Base-by-base conservation (phyloP, 2,113 vertebrate species). In the Cebus imitator region DNA sequence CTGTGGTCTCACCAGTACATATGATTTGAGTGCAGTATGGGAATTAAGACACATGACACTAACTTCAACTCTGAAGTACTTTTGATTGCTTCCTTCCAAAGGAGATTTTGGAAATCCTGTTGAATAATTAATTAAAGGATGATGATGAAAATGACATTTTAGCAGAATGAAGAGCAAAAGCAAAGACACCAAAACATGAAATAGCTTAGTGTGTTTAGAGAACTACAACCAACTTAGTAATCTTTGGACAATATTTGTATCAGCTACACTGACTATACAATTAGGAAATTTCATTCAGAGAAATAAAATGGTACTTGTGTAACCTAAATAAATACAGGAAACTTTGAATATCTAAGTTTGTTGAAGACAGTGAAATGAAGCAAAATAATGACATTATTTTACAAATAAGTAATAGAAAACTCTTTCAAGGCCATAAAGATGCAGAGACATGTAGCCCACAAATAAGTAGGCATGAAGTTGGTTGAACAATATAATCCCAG, bases 351-450 rank as follows among this genome's bases (percentile, higher is more conserved):
- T 21, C 5, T 70, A 81, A 50, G 50, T 55, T 23, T 80, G 30
- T 35, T 91, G 30, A 55, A 84, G 50, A 85, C 37, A 83, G 55
- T 64, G 68, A 86, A 5, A 0, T 91, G 18, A 94, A 78, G 21
- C 76, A 78, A 90, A 97, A 92, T 35, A 87, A 87, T 66, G 10
- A 6, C 90, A 95, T 87, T 61, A 81, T 83, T 97, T 82, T 76
- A 87, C 80, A 94, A 96, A 80, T 80, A 76, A 83, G 16, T 58
- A 58, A 84, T 16, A 75, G 8, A 5, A 86, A 94, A 86, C 10
- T 57, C 58, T 96, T 82, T 68, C 57, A 79, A 37, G 8, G 55
- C 16, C 25, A 81, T 90, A 95, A 92, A 94, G 30, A 76, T 90
- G 27, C 61, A 64, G 8, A 32, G 16, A 91, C 61, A 37, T 2